Evolutionary conservation across 2,113 vertebrate genomes (phyloP).

Genomic region (Saccopteryx bilineata): DNA sequence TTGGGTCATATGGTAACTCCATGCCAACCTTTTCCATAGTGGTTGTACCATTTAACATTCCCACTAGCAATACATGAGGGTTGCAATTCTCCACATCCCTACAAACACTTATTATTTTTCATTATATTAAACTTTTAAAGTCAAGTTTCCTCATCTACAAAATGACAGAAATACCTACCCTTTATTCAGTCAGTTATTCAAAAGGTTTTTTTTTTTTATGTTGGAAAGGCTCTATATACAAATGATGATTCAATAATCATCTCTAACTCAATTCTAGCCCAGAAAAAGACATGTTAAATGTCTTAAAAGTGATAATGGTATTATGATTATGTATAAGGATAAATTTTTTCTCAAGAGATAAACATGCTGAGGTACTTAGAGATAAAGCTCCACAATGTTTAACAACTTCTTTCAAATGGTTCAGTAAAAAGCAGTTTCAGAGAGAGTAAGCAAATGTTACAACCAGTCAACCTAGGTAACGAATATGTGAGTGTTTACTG

Average conservation of each 20-base stretch:
- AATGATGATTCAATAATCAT: conserved; percentile 29
- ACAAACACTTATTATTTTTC: neutral
- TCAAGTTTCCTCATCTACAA: neutral
- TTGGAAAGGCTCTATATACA: conserved; percentile 19
- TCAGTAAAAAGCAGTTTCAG: conserved; percentile 8
- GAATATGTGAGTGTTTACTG: neutral
- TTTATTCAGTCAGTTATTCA: conserved; percentile 24
- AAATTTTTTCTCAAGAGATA: neutral
- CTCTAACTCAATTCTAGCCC: neutral
- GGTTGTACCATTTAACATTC: neutral
- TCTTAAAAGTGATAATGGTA: neutral
- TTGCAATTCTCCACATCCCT: neutral
- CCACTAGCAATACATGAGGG: neutral
- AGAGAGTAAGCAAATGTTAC: conserved; percentile 45
- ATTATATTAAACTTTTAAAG: conserved; percentile 18
- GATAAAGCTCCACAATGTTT: conserved; percentile 17
- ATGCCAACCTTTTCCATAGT: neutral
- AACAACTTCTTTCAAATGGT: conserved; percentile 21
- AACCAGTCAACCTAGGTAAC: neutral
- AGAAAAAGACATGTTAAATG: neutral
- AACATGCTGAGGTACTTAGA: neutral
- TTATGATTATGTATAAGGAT: neutral
- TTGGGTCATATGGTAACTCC: neutral
- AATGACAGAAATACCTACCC: conserved; percentile 26
- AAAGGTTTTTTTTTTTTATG: neutral